Base-by-base conservation (phyloP, 1,140 invertebrate species). In the Platorchestia sp. region DNA sequence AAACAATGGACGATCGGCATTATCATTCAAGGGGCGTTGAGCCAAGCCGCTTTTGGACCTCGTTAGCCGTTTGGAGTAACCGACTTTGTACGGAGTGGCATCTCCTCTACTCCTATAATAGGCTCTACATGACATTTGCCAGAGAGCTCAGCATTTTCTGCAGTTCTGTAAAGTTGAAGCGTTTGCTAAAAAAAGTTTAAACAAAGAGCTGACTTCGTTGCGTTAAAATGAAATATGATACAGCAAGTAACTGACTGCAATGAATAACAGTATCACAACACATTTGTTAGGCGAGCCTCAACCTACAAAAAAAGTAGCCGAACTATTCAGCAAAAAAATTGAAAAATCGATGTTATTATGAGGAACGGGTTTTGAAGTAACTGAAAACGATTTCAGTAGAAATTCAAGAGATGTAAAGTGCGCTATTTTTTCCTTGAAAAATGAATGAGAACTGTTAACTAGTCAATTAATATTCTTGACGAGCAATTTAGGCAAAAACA, bases 1-100 rank as follows among this genome's bases (percentile, higher is more conserved):
- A 97, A 96, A 95, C 96, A 95, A 96, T 96, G 95, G 42, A 95
- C 45, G 86, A 44, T 47, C 86, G 51, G 44, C 91, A 93, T 93
- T 93, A 93, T 93, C 91, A 93, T 93, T 93, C 91, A 93, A 44
- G 19, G 45, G 91, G 91, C 40, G 91, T 93, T 93, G 41, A 10
- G 40, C 43, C 40, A 40, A 27, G 44, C 45, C 91, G 41, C 19
- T 93, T 44, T 93, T 47, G 91, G 41, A 44, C 91, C 45, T 93
- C 91, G 91, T 45, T 93, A 93, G 44, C 16, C 40, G 91, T 40
- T 45, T 45, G 40, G 91, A 47, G 91, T 45, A 45, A 93, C 45
- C 40, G 36, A 45, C 91, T n/a, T 44, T 40, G 45, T 14, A 45
- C 40, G 45, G 45, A 45, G 7, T 45, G 43, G 36, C 45, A 93